Evolutionary conservation across 2,797 vertebrate genomes (phyloP).

Genomic region (Enteromius fasciolatus): DNA sequence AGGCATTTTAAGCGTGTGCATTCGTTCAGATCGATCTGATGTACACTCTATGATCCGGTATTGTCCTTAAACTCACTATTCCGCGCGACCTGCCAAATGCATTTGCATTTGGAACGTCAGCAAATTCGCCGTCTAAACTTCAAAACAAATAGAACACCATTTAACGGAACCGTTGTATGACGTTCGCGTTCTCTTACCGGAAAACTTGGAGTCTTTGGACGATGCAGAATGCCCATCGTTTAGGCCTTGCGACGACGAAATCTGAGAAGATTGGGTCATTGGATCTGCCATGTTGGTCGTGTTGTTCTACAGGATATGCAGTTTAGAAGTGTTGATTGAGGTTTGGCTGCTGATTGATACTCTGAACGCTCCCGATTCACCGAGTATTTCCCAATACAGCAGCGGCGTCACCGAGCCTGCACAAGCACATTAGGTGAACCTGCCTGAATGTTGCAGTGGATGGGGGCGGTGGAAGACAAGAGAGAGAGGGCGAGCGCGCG

Average conservation of each 20-base stretch:
- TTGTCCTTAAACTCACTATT: background rate
- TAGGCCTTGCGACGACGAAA: slow-evolving; percentile 80
- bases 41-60: background rate
- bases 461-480: slow-evolving; percentile 42
- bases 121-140: background rate
- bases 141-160: background rate
- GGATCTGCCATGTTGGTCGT: slow-evolving; percentile 77
- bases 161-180: background rate
- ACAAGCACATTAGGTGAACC: slow-evolving; percentile 52
- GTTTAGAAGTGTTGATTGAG: background rate
- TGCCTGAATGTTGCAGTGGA: slow-evolving; percentile 39
- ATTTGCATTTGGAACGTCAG: background rate
- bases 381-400: slow-evolving; percentile 59
- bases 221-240: slow-evolving; percentile 76
- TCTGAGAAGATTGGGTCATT: slow-evolving; percentile 80
- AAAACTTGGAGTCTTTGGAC: slow-evolving; percentile 78
- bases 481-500: slow-evolving; percentile 40
- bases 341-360: slow-evolving; percentile 9
- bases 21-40: background rate
- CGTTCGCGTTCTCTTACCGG: slow-evolving; percentile 73
- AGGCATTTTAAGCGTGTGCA: background rate
- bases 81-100: background rate
- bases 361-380: slow-evolving; percentile 56
- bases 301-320: slow-evolving; percentile 18
- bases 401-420: slow-evolving; percentile 53